Conservation (phyloP, 2,888 invertebrate genomes). For the Epinotia nisella region DNA sequence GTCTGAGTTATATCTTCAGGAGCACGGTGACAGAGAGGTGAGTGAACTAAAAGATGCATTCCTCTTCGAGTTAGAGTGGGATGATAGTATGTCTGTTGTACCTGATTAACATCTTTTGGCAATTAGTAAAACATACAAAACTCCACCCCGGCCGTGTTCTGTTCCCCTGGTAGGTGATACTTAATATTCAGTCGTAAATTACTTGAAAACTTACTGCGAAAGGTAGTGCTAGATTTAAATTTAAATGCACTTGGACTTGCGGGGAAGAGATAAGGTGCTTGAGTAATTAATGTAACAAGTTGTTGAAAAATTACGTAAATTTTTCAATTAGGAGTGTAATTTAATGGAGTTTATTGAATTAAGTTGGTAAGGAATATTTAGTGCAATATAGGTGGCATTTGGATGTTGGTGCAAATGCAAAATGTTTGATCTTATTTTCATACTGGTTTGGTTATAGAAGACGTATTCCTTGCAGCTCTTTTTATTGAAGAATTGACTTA, state of each 20-base stretch:
- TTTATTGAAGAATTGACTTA: no score
- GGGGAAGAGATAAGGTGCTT: constrained; percentile 65
- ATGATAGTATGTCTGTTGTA: constrained; percentile 67
- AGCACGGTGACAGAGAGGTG: constrained; percentile 55
- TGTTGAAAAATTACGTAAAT: constrained; percentile 28
- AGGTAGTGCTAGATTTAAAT: constrained; percentile 73
- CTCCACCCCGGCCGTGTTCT: constrained; percentile 85
- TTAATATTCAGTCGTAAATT: constrained; percentile 84
- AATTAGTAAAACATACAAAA: constrained; percentile 87
- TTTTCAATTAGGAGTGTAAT: constrained; percentile 3
- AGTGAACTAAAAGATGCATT: constrained; percentile 57
- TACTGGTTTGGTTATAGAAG: not conserved
- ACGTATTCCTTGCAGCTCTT: no score
- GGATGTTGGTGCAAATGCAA: not conserved
- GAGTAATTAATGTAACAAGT: constrained; percentile 43
- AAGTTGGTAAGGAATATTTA: constrained; percentile 4
- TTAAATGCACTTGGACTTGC: constrained; percentile 73
- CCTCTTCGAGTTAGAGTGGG: constrained; percentile 53
- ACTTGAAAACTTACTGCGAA: constrained; percentile 80
- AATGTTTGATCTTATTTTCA: not conserved
- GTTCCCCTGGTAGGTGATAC: constrained; percentile 83
- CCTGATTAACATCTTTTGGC: constrained; percentile 86
- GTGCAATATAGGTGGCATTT: not conserved
- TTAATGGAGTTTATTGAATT: constrained; percentile 24
- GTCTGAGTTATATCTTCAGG: constrained; percentile 79